These are phyloP conservation scores for Phymanthus crucifer DNA, from an alignment of 92 coral and sea anemone species.

Conservation along the genomic window DNA sequence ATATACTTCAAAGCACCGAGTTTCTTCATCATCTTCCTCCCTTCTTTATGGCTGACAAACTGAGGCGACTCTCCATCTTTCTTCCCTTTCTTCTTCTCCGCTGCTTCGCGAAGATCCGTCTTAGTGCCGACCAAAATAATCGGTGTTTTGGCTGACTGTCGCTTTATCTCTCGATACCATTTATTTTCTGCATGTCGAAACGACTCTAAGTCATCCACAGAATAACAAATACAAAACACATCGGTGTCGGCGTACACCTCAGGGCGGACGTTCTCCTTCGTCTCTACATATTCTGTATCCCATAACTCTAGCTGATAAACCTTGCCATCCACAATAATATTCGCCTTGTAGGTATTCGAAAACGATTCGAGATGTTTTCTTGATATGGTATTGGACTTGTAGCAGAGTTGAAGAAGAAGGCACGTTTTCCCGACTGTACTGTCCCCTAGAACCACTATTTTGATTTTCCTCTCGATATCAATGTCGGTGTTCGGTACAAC, in stretches of 20 bases:
- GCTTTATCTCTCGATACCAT: constrained; percentile 68
- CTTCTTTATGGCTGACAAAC: constrained; percentile 64
- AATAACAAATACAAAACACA: constrained; percentile 77
- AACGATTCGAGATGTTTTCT: constrained; percentile 74
- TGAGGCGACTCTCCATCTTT: constrained; percentile 35
- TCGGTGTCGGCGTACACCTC: constrained; percentile 62
- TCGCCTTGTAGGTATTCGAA: constrained; percentile 70
- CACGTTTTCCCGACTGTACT: constrained; percentile 76
- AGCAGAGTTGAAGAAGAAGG: constrained; percentile 78
- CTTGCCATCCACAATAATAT: constrained; percentile 78
- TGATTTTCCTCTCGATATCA: constrained; percentile 67
- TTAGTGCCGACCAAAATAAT: constrained; percentile 83
- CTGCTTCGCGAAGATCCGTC: constrained; percentile 73
- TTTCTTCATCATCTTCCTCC: constrained; percentile 69
- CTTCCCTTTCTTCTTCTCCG: constrained; percentile 56
- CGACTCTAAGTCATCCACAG: constrained; percentile 73
- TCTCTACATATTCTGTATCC: constrained; percentile 64
- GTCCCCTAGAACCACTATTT: constrained; percentile 79
- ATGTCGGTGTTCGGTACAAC: constrained; percentile 73
- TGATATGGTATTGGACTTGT: constrained; percentile 78
- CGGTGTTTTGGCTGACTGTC: constrained; percentile 68
- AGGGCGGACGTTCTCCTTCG: constrained; percentile 42
- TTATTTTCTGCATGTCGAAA: constrained; percentile 65
- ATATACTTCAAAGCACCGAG: constrained; percentile 73
- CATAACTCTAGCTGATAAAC: constrained; percentile 77